Base-by-base conservation (phyloP, 2,888 invertebrate genomes). In the Aradus depressus region DNA sequence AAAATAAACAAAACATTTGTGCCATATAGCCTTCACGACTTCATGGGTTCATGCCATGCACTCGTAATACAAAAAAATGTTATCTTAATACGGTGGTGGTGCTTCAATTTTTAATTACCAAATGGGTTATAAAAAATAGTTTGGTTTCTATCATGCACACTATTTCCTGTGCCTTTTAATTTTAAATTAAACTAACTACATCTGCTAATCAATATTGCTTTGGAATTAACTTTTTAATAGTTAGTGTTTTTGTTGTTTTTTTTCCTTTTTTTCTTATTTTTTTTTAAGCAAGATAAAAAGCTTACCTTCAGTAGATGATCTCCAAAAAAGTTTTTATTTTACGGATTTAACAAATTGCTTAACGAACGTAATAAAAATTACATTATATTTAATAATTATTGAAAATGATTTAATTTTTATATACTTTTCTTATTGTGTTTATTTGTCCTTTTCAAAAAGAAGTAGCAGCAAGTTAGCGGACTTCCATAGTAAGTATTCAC, bases 81-180 rank as follows among this genome's bases (percentile, higher is more conserved):
- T 35, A 22, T 19, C 35, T 26, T 47, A 44, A 47, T 47, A 47
- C 47, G 47, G 47, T 47, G 47, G 26, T 47, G 16, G 47, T 47
- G 47, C 47, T 47, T 22, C 34, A 47, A 47, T 47, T 53, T 53
- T 44, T 47, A 53, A 44, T 53, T 50, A 50, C 42, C 41, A n/a
- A 32, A 32, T 31, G 53, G 53, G 45, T 54, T 52, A 48, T 52
- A 25, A 55, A 52, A 54, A n/a, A n/a, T 42, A 32, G 44, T 45
- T 52, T 45, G 47, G 55, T 50, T 44, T 45, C 52, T 55, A 55
- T 55, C 55, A 52, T 55, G 55, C 52, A 52, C 52, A 52, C 45
- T 48, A 52, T 52, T 45, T 41, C 38, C 39, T 52, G 52, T 45
- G 52, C 47, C 47, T 38, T 47, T 47, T 35, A 37, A 35, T 47